Base-by-base conservation (phyloP, 1,140 invertebrate genomes). In the Pristionchus pacificus region DNA sequence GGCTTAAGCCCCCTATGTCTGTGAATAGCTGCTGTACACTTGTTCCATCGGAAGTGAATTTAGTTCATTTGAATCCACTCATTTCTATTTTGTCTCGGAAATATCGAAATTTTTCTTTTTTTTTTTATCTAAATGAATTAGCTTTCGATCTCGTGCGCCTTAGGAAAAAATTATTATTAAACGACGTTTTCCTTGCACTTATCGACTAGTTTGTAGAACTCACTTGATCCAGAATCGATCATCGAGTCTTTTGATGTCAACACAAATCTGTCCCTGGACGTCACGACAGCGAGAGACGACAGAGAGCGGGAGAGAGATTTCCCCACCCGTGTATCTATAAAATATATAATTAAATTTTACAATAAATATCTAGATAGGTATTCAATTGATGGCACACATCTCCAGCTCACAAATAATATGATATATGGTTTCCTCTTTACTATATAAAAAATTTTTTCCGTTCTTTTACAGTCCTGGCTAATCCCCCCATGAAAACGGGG, bases 281-380 rank as follows among this genome's bases (percentile, higher is more conserved):
- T 68, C 66, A 1, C 29, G 49, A 60, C 60, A 59, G 29, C 60
- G 58, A 24, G 66, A 68, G 19, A 68, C 66, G 58, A 58, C 30
- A 10, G 55, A 68, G 55, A 68, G 66, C 33, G 58, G 58, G 29
- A 68, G 27, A 1, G 57, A 59, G 15, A 59, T 55, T 15, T 68
- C 66, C 19, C 38, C 6, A 19, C 38, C 38, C 38, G 38, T 49
- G 38, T 49, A 10, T 19, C 38, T 49, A 19, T 49, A 19, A 10
- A 10, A 6, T 33, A 33, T 28, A 58, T 31, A 32, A 31, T 32
- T 68, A 55, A 55, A 58, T 59, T 58, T 6, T n/a, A n/a, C n/a
- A n/a, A n/a, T n/a, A n/a, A n/a, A n/a, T n/a, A n/a, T n/a, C n/a
- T n/a, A n/a, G n/a, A n/a, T n/a, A n/a, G n/a, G n/a, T n/a, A n/a